phyloP scores from a whole-genome alignment of 1,140 invertebrate genomes.

The Drosophila subobscura region DNA sequence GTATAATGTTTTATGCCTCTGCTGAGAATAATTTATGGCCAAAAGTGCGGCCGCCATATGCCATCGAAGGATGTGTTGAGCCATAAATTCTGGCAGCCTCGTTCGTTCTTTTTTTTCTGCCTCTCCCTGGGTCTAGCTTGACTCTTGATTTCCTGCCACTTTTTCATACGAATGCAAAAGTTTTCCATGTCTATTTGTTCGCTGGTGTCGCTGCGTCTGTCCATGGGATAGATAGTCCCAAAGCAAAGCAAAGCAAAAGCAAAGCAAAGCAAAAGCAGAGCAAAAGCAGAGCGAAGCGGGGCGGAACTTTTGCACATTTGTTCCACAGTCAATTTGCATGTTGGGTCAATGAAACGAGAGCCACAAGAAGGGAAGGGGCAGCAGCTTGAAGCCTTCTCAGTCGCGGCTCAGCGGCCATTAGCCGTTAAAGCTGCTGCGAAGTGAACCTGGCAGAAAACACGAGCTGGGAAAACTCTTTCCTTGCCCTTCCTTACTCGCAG shows the following conservation, averaged over 20 bases:
- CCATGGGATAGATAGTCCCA: no score
- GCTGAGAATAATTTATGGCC: slow-evolving; percentile 60
- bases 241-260: not conserved
- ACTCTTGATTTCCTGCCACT: slow-evolving; percentile 44
- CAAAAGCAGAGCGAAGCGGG: not conserved
- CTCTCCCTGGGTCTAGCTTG: slow-evolving; percentile 24
- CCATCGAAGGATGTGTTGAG: slow-evolving; percentile 37
- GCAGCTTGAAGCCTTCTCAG: slow-evolving; percentile 40
- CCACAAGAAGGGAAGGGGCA: slow-evolving; percentile 22
- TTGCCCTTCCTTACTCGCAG: not conserved
- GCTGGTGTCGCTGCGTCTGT: not conserved
- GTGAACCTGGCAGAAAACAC: slow-evolving; percentile 25
- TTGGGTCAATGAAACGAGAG: slow-evolving; percentile 31
- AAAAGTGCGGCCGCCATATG: slow-evolving; percentile 28
- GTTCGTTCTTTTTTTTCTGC: slow-evolving; percentile 52
- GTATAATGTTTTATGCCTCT: slow-evolving; percentile 64
- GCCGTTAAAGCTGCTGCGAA: slow-evolving; percentile 49
- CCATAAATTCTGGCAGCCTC: slow-evolving; percentile 63
- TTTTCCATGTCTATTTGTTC: slow-evolving; percentile 53
- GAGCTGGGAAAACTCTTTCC: slow-evolving; percentile 26
- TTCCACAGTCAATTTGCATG: slow-evolving; percentile 47
- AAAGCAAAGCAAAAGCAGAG: slow-evolving; percentile 1
- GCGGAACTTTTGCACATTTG: slow-evolving; percentile 18
- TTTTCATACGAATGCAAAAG: slow-evolving; percentile 32
- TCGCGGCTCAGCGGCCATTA: slow-evolving; percentile 50